These are phyloP conservation scores for Eilema caniola DNA, from an alignment of 2,888 invertebrate genomes.

Conservation along the genomic window DNA sequence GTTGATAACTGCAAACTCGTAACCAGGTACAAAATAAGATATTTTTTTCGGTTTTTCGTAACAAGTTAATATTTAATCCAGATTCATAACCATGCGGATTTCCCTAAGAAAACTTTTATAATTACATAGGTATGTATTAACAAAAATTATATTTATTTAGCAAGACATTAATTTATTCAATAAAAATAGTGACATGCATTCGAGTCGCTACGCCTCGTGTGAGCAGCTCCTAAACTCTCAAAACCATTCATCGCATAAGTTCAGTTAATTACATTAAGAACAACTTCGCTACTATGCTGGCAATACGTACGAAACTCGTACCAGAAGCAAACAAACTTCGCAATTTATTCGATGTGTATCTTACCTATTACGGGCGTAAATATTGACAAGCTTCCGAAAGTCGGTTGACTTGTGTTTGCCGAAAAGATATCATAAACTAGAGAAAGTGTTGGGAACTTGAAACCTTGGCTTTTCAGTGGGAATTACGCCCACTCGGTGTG, in stretches of 20 bases:
- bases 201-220: background rate
- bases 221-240: background rate
- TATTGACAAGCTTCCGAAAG: background rate
- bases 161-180: too few species aligned
- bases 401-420: background rate
- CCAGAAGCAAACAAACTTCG: slow-evolving; percentile 13
- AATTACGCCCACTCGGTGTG: background rate
- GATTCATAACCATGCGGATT: too few species aligned
- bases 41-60: too few species aligned
- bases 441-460: slow-evolving; percentile 1
- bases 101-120: too few species aligned
- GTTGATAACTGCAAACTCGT: too few species aligned
- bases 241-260: slow-evolving; percentile 5
- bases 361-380: background rate
- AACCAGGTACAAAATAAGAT: too few species aligned
- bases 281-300: slow-evolving; percentile 7
- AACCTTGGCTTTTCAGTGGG: background rate
- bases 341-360: slow-evolving; percentile 8
- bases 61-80: too few species aligned
- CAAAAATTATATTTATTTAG: too few species aligned
- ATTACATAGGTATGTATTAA: too few species aligned
- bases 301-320: background rate
- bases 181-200: too few species aligned
- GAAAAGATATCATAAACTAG: background rate
- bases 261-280: slow-evolving; percentile 18